Conservation (phyloP, 2,113 vertebrate genomes). For the Syrmaticus mikado region DNA sequence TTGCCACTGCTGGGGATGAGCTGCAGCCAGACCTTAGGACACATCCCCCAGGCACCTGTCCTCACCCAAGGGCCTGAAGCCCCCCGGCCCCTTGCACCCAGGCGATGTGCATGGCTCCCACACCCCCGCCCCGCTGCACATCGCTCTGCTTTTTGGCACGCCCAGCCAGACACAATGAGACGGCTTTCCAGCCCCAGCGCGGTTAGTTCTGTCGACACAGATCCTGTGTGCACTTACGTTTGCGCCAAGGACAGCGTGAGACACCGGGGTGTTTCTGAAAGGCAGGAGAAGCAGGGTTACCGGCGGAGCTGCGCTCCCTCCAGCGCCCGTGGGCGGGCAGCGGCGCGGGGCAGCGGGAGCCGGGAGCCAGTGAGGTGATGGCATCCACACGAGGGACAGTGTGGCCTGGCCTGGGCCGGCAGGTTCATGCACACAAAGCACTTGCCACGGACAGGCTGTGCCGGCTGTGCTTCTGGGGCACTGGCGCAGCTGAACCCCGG, state of each 20-base stretch:
- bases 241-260: slow-evolving; percentile 80
- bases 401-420: background rate
- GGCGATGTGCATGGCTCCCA: background rate
- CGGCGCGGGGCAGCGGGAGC: background rate
- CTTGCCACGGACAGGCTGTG: background rate
- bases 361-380: background rate
- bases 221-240: slow-evolving; percentile 73
- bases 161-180: background rate
- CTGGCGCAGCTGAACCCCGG: rapidly evolving
- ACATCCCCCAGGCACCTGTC: background rate
- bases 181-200: background rate
- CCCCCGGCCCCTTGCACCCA: rapidly evolving
- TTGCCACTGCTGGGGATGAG: background rate
- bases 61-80: rapidly evolving
- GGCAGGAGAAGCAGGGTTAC: slow-evolving; percentile 68
- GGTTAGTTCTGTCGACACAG: background rate
- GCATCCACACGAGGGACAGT: rapidly evolving
- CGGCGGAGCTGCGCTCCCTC: background rate
- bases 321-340: rapidly evolving
- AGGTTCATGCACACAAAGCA: background rate
- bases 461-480: background rate
- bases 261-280: slow-evolving; percentile 81
- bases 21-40: background rate
- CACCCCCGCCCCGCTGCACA: background rate
- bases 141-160: background rate